Conservation (phyloP, 2,888 invertebrate genomes). For the Ornithoptera priamus region DNA sequence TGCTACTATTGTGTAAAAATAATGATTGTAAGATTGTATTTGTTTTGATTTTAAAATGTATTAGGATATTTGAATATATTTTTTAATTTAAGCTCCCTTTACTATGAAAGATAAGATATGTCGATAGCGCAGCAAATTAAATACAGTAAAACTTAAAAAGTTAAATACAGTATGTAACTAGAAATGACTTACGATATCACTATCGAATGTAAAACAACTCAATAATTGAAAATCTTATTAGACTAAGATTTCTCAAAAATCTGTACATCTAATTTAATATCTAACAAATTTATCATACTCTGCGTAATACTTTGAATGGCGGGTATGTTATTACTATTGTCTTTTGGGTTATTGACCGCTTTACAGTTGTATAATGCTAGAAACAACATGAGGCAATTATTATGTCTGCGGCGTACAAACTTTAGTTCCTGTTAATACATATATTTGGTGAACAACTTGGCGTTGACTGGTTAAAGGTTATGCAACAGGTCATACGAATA, state of each 20-base stretch:
- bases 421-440: conserved; percentile 1
- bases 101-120: too few relatives aligned
- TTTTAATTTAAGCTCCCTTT: too few relatives aligned
- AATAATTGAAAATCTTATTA: neutral
- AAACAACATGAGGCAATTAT: conserved; percentile 11
- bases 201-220: too few relatives aligned
- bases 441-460: neutral
- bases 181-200: too few relatives aligned
- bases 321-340: conserved; percentile 2
- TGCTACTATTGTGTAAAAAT: too few relatives aligned
- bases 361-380: conserved; percentile 1
- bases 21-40: too few relatives aligned
- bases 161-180: too few relatives aligned
- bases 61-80: too few relatives aligned
- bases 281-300: neutral
- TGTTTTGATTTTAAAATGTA: too few relatives aligned
- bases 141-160: too few relatives aligned
- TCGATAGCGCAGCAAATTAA: too few relatives aligned
- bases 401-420: conserved; percentile 14
- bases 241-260: neutral
- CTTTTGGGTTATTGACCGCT: conserved; percentile 13
- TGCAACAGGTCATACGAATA: conserved; percentile 12
- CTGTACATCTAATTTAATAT: neutral
- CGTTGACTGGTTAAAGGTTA: conserved; percentile 2
- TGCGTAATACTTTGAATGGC: neutral